Percentiles rank a stretch among this genome's conserved stretches.
Conservation (phyloP, 2,888 invertebrate genomes). For the Hirtodrosophila duncani region DNA sequence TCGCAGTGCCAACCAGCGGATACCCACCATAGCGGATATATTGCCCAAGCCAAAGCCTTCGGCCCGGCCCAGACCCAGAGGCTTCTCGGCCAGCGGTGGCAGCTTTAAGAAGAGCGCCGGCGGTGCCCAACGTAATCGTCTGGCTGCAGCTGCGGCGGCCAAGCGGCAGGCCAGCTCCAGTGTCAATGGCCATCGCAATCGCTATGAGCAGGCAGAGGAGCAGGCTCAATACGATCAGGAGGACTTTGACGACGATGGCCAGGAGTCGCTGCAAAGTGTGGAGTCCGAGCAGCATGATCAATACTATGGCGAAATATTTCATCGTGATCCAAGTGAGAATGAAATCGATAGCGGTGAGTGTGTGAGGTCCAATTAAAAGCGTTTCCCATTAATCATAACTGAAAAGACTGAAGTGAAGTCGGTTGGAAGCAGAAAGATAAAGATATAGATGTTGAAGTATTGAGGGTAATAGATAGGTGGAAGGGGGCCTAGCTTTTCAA, state of each 20-base stretch:
- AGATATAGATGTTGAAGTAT: too few species aligned
- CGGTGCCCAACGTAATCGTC: slow-evolving; percentile 49
- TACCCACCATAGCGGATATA: slow-evolving; percentile 84
- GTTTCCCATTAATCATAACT: slow-evolving; percentile 45
- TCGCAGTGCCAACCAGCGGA: slow-evolving; percentile 78
- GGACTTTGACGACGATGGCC: slow-evolving; percentile 67
- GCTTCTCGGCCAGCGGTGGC: slow-evolving; percentile 54
- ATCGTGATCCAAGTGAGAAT: slow-evolving; percentile 76
- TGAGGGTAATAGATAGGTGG: too few species aligned
- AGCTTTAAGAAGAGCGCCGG: slow-evolving; percentile 45
- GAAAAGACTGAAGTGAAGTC: slow-evolving; percentile 19
- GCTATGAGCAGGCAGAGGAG: slow-evolving; percentile 35
- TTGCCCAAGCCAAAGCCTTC: slow-evolving; percentile 79
- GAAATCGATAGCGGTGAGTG: slow-evolving; percentile 76
- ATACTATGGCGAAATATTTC: slow-evolving; percentile 80
- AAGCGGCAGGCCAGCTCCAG: slow-evolving; percentile 29
- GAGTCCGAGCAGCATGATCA: slow-evolving; percentile 86
- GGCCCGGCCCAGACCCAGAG: slow-evolving; percentile 62
- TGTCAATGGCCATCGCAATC: slow-evolving; percentile 1
- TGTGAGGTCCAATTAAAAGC: neutral
- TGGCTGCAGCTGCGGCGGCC: slow-evolving; percentile 41
- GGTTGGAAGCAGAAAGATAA: neutral
- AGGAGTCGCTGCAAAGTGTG: slow-evolving; percentile 81
- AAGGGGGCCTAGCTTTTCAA: too few species aligned
- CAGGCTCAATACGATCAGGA: slow-evolving; percentile 37